Conservation (phyloP, 2,797 vertebrate genomes). For the Danio albolineatus region DNA sequence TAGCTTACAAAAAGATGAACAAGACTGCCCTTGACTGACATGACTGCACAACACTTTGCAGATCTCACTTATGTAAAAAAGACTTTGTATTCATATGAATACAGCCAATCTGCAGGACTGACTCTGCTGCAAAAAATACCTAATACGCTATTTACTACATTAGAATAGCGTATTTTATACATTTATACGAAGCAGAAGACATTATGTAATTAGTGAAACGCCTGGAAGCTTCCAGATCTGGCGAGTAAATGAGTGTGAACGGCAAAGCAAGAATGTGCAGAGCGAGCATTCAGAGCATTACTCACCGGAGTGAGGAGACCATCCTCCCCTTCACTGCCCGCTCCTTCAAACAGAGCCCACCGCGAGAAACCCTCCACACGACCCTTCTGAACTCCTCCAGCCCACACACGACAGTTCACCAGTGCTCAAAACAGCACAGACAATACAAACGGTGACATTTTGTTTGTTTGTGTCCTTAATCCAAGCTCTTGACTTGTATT, state of each 20-base stretch:
- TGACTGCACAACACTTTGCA: neutral
- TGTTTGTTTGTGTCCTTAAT: constrained; percentile 50
- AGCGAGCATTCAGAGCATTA: constrained; percentile 41
- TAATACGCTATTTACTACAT: neutral
- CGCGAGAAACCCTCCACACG: neutral
- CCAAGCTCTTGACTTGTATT: constrained; percentile 67
- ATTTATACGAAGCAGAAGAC: neutral
- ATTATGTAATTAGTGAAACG: constrained; percentile 20
- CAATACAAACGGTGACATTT: neutral
- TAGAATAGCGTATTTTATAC: neutral
- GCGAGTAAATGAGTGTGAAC: constrained; percentile 3
- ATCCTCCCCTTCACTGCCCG: constrained; percentile 20
- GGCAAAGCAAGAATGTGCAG: constrained; percentile 29
- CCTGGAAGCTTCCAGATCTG: constrained; percentile 23
- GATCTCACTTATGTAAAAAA: neutral
- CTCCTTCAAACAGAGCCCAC: constrained; percentile 21
- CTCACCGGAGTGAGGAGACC: constrained; percentile 53
- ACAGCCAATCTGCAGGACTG: neutral
- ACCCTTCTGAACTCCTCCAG: neutral
- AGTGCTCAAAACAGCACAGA: neutral
- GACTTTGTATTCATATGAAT: constrained; percentile 3
- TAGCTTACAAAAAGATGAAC: neutral
- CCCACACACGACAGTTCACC: neutral
- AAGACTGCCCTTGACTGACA: too few species aligned
- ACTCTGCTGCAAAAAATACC: neutral